Evolutionary conservation across 1,140 invertebrate genomes (phyloP), one percentile per base, ranked within the genome.

Genomic region (Platyura marginata): DNA sequence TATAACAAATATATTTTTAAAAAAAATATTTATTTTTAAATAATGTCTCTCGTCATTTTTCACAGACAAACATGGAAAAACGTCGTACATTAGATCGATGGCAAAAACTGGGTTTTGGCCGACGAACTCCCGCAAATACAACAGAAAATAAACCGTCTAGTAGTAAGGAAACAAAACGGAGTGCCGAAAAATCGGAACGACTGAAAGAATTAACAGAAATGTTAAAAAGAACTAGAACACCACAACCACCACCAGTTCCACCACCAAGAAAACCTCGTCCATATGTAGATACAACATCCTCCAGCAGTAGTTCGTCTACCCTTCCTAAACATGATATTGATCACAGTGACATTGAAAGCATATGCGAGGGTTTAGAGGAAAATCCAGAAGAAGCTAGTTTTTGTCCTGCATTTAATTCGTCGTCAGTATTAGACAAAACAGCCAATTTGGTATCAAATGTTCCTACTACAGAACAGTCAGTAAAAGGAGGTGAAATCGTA

Each of bases 141-240:
- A 21, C 42, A 37, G 45, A 16, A 41, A 23, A 29, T 11, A 39
- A 34, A 40, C 48, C 32, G 21, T 9, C 20, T 3, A 23, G 19
- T 13, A 15, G 16, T 22, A 43, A 44, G 48, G 54, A 4, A 57
- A 64, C 41, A 5, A 38, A 38, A 13, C 32, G 32, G 3, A 47
- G 49, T 25, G 44, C 49, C 15, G 54, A 62, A 41, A 77, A 77
- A 57, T 68, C 78, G 13, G 74, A 81, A 54, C 69, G 75, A 44
- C 66, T 85, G 44, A 71, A 74, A 47, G 79, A 83, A 59, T 67
- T 86, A 44, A 84, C 81, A 3, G 79, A 84, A 54, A 69, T 79
- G 43, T 63, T 85, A 20, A 74, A 73, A 47, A 68, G 68, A 47
- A 63, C 66, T 44, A 62, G 52, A 54, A 51, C 57, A 29, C 52